Percentiles rank a stretch among this genome's conserved stretches.
Conservation (phyloP, 30 jellyfish, hydroid and myxozoan species). For the Catostylus mosaicus region DNA sequence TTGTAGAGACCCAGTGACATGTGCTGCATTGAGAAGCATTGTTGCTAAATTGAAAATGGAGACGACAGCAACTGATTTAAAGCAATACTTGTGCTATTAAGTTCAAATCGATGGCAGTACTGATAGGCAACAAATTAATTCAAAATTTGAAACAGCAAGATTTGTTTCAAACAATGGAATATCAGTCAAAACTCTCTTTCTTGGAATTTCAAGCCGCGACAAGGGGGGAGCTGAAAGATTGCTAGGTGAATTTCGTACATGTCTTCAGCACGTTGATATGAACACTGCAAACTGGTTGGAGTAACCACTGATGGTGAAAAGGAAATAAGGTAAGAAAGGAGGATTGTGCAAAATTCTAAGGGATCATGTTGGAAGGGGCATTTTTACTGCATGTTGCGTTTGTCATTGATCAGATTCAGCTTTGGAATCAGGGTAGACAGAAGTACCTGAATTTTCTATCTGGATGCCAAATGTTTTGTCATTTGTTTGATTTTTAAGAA, state of each 20-base stretch:
- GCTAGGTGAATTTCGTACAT: slow-evolving; percentile 19
- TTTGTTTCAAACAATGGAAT: slow-evolving; percentile 21
- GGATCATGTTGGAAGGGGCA: too few species aligned
- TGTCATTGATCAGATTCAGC: too few species aligned
- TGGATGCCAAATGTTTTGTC: too few species aligned
- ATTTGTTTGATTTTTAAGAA: too few species aligned
- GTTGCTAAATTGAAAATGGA: slow-evolving; percentile 34
- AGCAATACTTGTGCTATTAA: slow-evolving; percentile 37
- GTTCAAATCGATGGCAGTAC: slow-evolving; percentile 61
- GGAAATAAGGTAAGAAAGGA: too few species aligned
- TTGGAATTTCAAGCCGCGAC: slow-evolving; percentile 34
- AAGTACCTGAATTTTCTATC: too few species aligned
- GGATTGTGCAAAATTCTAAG: too few species aligned
- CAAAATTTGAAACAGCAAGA: slow-evolving; percentile 42
- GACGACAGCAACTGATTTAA: slow-evolving; percentile 12
- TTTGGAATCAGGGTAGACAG: too few species aligned
- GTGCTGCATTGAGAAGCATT: slow-evolving; percentile 40
- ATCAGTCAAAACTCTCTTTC: slow-evolving; percentile 38
- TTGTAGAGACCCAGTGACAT: slow-evolving; percentile 54
- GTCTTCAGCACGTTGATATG: slow-evolving; percentile 17
- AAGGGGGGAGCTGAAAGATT: slow-evolving; percentile 45
- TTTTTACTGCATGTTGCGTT: too few species aligned
- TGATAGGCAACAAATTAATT: slow-evolving; percentile 42
- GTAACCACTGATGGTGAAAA: too few species aligned
- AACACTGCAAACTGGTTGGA: too few species aligned